Percentiles rank a stretch among this genome's conserved stretches.
These are phyloP conservation scores for Nemurella pictetii DNA, from an alignment of 2,888 invertebrate species.

Conservation along the genomic window DNA sequence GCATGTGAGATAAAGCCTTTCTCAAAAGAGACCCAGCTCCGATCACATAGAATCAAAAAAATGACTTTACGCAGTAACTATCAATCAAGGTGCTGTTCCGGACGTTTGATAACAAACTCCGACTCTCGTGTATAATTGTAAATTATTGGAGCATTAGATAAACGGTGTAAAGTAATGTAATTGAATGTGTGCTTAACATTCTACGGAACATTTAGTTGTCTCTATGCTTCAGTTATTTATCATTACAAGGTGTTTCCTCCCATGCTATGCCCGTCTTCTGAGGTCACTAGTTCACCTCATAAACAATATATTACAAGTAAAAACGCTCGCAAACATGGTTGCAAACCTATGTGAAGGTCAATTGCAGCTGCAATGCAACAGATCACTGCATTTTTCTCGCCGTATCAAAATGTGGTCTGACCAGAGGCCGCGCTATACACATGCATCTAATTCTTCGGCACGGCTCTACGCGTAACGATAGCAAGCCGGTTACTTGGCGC, in stretches of 20 bases:
- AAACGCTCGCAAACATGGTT: constrained; percentile 12
- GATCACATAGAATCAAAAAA: neutral
- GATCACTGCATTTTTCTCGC: neutral
- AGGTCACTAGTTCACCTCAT: constrained; percentile 19
- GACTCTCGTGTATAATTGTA: neutral
- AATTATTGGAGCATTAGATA: neutral
- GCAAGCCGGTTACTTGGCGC: neutral
- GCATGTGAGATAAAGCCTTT: neutral
- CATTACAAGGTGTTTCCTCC: constrained; percentile 14
- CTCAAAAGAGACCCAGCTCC: neutral
- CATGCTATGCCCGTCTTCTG: neutral
- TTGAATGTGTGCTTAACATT: neutral
- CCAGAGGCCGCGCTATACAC: neutral
- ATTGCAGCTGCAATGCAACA: constrained; percentile 20
- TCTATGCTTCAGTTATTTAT: neutral
- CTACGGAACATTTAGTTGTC: neutral
- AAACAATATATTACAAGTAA: neutral
- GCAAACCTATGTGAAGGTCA: constrained; percentile 6
- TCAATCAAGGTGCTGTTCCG: neutral
- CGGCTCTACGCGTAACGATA: neutral
- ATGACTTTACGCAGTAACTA: neutral
- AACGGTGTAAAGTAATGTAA: neutral
- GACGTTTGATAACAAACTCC: neutral
- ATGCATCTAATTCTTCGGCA: neutral
- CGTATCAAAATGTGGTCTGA: constrained; percentile 15